Percentiles rank a stretch among this genome's conserved stretches.
Evolutionary conservation across 2,797 vertebrate species (phyloP).

Genomic region (Sebastolobus altivelis): DNA sequence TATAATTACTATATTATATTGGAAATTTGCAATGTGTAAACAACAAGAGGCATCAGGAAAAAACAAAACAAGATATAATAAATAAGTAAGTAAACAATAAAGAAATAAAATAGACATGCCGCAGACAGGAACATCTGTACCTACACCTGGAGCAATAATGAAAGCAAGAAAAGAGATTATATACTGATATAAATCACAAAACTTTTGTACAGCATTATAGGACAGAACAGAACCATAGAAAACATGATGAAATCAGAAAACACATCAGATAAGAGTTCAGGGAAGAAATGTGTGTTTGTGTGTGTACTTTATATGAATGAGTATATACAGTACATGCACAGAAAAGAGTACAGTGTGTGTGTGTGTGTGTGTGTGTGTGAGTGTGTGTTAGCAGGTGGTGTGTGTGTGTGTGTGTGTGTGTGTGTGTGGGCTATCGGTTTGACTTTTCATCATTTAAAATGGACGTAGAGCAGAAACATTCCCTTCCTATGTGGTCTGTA

Average conservation of each 20-base stretch:
- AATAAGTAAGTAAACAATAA: too few species aligned
- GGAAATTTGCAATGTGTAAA: too few species aligned
- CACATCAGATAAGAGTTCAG: background rate
- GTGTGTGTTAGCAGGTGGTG: slow-evolving; percentile 6
- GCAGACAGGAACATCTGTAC: background rate
- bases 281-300: background rate
- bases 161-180: background rate
- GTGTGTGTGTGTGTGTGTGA: background rate
- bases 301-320: slow-evolving; percentile 16
- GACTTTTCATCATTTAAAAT: slow-evolving; percentile 52
- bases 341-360: background rate
- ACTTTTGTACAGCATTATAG: background rate
- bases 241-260: slow-evolving; percentile 6
- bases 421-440: slow-evolving; percentile 33
- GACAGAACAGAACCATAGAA: background rate
- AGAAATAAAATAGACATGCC: too few species aligned
- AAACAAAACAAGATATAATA: too few species aligned
- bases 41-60: too few species aligned
- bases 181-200: background rate
- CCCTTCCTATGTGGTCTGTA: slow-evolving; percentile 63
- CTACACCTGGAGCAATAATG: slow-evolving; percentile 5
- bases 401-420: background rate
- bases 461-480: slow-evolving; percentile 67
- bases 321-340: background rate
- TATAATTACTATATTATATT: too few species aligned